phyloP scores from a whole-genome alignment of 2,797 vertebrate genomes.

The Cryptoblepharus egeriae region DNA sequence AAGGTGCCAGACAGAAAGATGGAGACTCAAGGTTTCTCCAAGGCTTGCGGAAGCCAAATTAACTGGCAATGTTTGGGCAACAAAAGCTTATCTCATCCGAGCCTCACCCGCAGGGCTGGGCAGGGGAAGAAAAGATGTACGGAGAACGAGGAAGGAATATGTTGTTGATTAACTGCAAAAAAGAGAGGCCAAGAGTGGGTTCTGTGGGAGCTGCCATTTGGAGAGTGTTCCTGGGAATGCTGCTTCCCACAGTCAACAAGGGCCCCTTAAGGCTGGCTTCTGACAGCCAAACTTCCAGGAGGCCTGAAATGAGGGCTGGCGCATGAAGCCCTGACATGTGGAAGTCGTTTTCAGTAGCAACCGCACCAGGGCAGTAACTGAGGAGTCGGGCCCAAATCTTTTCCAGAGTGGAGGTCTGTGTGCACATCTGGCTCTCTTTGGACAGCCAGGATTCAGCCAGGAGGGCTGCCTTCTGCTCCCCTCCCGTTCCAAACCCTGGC shows the following conservation, averaged over 20 bases:
- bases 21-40: conserved; percentile 3
- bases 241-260: neutral
- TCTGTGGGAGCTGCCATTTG: neutral
- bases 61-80: neutral
- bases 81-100: neutral
- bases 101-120: neutral
- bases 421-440: neutral
- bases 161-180: conserved; percentile 2
- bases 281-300: neutral
- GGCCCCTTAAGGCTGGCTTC: neutral
- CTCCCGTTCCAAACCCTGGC: no score
- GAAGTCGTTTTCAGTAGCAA: neutral
- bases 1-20: neutral
- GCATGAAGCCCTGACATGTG: neutral
- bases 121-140: neutral
- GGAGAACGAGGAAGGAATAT: neutral
- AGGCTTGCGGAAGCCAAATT: neutral
- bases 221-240: neutral
- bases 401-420: neutral
- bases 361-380: neutral
- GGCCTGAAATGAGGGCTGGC: neutral
- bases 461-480: neutral
- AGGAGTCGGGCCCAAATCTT: neutral
- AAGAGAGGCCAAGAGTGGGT: neutral
- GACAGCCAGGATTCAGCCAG: neutral